Conservation (phyloP, 2,113 vertebrate species). For the Caranx melampygus region DNA sequence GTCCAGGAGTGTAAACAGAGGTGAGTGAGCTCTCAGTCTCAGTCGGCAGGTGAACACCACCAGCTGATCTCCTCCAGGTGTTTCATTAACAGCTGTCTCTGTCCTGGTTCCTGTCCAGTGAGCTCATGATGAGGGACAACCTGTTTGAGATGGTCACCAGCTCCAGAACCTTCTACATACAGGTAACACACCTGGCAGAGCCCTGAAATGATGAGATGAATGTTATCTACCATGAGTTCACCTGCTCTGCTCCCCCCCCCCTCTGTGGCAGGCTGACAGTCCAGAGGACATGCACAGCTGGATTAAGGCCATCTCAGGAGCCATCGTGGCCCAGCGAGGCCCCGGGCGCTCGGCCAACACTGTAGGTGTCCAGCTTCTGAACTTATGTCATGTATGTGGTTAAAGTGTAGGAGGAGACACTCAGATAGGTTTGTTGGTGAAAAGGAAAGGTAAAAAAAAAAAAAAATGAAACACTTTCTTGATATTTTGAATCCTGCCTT, state of each 20-base stretch:
- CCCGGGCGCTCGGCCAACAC: conserved; percentile 91
- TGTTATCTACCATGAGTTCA: neutral
- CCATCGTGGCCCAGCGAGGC: conserved; percentile 95
- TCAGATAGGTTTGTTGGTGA: no score
- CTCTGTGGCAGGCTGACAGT: conserved; percentile 88
- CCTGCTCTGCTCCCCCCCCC: neutral
- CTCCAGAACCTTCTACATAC: conserved; percentile 95
- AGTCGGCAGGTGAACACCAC: rapidly evolving
- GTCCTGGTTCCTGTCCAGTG: conserved; percentile 79
- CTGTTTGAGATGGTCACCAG: conserved; percentile 96
- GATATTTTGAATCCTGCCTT: neutral
- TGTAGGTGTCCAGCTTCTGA: conserved; percentile 81
- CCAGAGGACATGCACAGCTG: conserved; percentile 99
- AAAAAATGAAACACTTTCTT: no score
- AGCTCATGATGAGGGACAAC: conserved; percentile 98
- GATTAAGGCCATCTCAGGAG: conserved; percentile 96
- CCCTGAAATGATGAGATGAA: no score
- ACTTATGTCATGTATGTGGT: no score
- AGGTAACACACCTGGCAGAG: conserved; percentile 82
- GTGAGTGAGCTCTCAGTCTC: conserved; percentile 75
- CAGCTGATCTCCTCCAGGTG: no score
- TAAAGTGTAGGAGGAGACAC: no score
- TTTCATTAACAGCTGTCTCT: neutral
- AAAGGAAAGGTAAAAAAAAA: no score
- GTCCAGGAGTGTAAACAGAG: conserved; percentile 98